Percentiles rank a stretch among this genome's conserved stretches.
These are phyloP conservation scores for Danio choprae DNA, from an alignment of 2,797 vertebrate species.

Conservation along the genomic window DNA sequence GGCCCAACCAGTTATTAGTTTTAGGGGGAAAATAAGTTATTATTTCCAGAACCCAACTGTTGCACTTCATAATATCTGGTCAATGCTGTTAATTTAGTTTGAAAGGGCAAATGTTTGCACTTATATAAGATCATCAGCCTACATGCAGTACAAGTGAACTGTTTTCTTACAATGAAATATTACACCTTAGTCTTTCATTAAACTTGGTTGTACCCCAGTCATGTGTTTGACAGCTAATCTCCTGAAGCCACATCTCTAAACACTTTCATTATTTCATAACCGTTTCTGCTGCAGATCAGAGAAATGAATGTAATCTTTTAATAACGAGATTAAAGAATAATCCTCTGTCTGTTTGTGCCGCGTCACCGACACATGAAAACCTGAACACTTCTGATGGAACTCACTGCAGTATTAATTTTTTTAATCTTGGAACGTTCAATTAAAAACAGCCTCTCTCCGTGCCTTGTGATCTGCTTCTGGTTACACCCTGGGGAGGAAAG, in stretches of 20 bases:
- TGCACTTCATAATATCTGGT: background rate
- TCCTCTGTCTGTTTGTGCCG: constrained; percentile 29
- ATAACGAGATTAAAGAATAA: constrained; percentile 39
- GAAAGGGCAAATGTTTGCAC: background rate
- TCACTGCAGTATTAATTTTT: constrained; percentile 9
- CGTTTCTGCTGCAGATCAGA: constrained; percentile 35
- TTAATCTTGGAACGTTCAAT: constrained; percentile 22
- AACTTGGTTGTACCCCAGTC: background rate
- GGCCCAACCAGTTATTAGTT: no score
- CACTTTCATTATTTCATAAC: constrained; percentile 25
- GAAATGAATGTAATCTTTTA: constrained; percentile 33
- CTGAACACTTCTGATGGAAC: background rate
- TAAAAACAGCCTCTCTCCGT: constrained; percentile 8
- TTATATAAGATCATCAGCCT: background rate
- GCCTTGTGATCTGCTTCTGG: constrained; percentile 21
- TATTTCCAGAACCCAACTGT: no score
- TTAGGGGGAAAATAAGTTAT: no score
- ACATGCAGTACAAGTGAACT: background rate
- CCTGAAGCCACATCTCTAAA: constrained; percentile 10
- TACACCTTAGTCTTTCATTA: background rate
- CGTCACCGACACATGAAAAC: background rate
- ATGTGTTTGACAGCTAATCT: constrained; percentile 26
- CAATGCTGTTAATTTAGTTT: background rate
- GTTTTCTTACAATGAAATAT: background rate
- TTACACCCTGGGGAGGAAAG: constrained; percentile 1